phyloP scores from a whole-genome alignment of 2,888 invertebrate genomes.

The Emmelina monodactyla region DNA sequence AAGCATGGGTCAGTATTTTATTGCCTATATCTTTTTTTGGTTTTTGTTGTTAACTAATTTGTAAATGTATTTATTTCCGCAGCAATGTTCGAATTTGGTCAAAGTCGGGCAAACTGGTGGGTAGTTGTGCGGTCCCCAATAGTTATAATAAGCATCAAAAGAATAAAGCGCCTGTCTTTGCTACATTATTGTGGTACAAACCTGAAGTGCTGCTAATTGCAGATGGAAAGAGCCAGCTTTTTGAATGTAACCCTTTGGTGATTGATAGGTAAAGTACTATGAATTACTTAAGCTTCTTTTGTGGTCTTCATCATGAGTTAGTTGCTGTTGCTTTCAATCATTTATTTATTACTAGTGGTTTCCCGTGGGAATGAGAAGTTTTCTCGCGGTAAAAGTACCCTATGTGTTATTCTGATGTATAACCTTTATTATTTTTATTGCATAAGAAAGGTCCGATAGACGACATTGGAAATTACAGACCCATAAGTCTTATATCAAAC shows the following conservation, averaged over 20 bases:
- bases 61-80: constrained; percentile 16
- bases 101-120: constrained; percentile 64
- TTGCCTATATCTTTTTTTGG: constrained; percentile 17
- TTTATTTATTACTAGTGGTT: no score
- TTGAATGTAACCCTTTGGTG: constrained; percentile 67
- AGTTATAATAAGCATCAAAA: constrained; percentile 3
- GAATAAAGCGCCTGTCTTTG: constrained; percentile 30
- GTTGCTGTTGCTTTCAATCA: no score
- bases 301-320: no score
- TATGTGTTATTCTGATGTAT: no score
- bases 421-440: no score
- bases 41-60: constrained; percentile 1
- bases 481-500: no score
- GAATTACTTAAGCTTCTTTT: no score
- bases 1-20: constrained; percentile 65
- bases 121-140: constrained; percentile 24
- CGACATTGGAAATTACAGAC: no score
- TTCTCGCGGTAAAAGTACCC: no score
- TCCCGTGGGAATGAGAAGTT: no score
- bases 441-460: no score
- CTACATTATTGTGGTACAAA: constrained; percentile 68
- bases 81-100: constrained; percentile 71
- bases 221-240: constrained; percentile 68
- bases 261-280: constrained; percentile 40
- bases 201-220: constrained; percentile 63